Evolutionary conservation across 2,888 invertebrate genomes (phyloP).

Genomic region (Peribatodes rhomboidaria): DNA sequence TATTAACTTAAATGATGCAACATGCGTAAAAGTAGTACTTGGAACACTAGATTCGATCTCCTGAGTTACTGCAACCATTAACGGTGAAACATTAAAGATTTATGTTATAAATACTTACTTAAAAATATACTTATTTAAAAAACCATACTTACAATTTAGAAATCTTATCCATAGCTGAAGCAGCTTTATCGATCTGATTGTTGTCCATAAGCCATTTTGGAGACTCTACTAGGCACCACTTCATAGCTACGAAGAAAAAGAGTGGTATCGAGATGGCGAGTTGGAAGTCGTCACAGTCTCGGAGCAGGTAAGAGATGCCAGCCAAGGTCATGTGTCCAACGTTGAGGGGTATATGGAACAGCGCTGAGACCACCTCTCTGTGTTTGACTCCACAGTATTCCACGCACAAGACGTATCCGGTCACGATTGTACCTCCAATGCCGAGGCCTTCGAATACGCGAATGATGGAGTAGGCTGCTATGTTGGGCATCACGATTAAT

Average conservation of each 20-base stretch:
- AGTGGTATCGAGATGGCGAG: constrained; percentile 68
- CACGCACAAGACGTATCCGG: constrained; percentile 67
- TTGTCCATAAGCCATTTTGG: constrained; percentile 76
- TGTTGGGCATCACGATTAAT: constrained; percentile 62
- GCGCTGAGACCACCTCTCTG: constrained; percentile 67
- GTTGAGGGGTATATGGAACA: constrained; percentile 71
- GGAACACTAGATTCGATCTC: too few species aligned
- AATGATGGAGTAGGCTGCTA: constrained; percentile 59
- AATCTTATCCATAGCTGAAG: constrained; percentile 64
- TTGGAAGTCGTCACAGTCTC: constrained; percentile 68
- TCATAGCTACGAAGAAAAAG: constrained; percentile 56
- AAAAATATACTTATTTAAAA: too few species aligned
- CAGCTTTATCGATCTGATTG: constrained; percentile 58
- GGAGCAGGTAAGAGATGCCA: constrained; percentile 68
- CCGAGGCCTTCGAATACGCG: constrained; percentile 71
- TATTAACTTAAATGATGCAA: too few species aligned
- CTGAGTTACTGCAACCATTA: too few species aligned
- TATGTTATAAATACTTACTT: too few species aligned
- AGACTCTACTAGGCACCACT: constrained; percentile 66
- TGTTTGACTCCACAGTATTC: constrained; percentile 68
- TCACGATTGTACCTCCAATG: constrained; percentile 70
- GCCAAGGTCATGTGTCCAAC: constrained; percentile 67
- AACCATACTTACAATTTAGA: constrained; percentile 71
- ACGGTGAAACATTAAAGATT: too few species aligned
- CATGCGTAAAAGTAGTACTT: too few species aligned